Evolutionary conservation across 2,888 invertebrate genomes (phyloP).

Genomic region (Tryphoninae sp.): DNA sequence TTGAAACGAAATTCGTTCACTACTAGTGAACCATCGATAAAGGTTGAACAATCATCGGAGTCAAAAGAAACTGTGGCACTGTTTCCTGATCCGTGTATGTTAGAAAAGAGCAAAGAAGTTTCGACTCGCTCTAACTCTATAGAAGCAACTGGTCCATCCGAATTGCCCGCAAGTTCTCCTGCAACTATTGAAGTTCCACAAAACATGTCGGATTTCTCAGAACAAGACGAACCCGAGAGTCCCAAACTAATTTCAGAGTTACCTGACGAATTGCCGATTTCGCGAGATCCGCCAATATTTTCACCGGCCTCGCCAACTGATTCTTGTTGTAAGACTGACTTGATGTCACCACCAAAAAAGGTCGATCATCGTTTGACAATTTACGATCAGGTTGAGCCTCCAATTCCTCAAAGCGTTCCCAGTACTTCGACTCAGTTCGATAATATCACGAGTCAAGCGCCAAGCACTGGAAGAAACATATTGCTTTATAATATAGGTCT

Average conservation of each 20-base stretch:
- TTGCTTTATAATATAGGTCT: constrained; percentile 21
- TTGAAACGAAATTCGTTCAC: neutral
- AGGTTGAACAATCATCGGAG: neutral
- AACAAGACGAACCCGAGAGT: neutral
- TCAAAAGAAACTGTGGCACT: neutral
- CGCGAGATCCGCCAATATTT: neutral
- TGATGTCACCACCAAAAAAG: neutral
- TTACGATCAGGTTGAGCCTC: constrained; percentile 17
- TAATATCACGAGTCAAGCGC: neutral
- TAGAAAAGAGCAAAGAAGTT: neutral
- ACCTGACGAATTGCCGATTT: neutral
- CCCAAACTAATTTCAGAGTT: constrained; percentile 15
- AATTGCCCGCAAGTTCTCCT: neutral
- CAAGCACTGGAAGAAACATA: constrained; percentile 1
- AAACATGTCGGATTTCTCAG: neutral
- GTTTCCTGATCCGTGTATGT: neutral
- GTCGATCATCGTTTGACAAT: constrained; percentile 16
- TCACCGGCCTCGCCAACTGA: neutral
- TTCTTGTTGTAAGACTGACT: neutral
- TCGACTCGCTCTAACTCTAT: neutral
- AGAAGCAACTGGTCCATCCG: constrained; percentile 14
- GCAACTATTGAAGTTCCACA: neutral
- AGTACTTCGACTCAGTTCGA: neutral
- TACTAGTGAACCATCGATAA: neutral
- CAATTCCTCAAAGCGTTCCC: neutral